Conservation (phyloP, 2,888 invertebrate genomes). For the Diarsia mendica region DNA sequence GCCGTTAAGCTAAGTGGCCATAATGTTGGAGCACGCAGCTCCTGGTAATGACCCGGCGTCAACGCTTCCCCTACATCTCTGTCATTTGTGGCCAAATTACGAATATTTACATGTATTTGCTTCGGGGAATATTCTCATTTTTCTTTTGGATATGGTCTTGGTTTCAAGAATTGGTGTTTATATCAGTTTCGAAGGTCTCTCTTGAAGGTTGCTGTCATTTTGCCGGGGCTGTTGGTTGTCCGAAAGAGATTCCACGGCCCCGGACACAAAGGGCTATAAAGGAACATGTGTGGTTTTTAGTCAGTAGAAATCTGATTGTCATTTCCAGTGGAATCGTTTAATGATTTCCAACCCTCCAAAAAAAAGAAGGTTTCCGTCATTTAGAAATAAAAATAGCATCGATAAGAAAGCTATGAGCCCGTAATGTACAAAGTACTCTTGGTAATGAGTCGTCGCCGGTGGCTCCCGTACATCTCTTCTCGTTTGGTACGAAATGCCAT, state of each 20-base stretch:
- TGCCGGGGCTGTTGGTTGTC: too few species aligned
- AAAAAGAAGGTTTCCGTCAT: too few species aligned
- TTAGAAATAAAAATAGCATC: neutral
- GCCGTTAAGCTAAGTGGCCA: conserved; percentile 59
- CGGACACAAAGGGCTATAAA: too few species aligned
- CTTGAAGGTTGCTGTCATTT: neutral
- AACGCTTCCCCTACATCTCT: conserved; percentile 45
- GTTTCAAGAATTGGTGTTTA: neutral
- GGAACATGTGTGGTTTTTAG: too few species aligned
- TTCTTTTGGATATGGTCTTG: neutral
- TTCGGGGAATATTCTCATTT: conserved; percentile 13
- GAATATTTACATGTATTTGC: conserved; percentile 37
- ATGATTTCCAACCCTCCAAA: too few species aligned
- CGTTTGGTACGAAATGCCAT: conserved; percentile 45
- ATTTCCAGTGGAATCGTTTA: too few species aligned
- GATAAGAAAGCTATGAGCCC: conserved; percentile 57
- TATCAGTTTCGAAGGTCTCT: neutral
- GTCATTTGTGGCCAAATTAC: conserved; percentile 52
- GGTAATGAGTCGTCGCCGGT: conserved; percentile 55
- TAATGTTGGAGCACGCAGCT: conserved; percentile 56
- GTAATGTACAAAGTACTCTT: conserved; percentile 52
- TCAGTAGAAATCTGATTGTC: too few species aligned
- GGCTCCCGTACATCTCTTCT: conserved; percentile 40
- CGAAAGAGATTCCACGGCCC: too few species aligned
- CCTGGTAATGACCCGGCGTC: conserved; percentile 58